phyloP scores from a whole-genome alignment of 2,113 vertebrate genomes.

The Epinephelus moara region DNA sequence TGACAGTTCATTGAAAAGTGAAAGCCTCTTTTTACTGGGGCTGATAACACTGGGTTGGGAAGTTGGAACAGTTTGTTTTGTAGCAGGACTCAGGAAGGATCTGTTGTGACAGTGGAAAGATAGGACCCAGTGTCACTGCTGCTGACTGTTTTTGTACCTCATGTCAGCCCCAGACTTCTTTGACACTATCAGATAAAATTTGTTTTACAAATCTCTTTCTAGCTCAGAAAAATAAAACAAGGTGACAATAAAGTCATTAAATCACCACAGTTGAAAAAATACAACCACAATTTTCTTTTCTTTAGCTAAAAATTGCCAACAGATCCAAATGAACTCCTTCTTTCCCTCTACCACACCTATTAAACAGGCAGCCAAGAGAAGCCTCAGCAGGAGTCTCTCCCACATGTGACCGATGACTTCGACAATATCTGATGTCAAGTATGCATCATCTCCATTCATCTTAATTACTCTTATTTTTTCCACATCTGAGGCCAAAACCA shows the following conservation, averaged over 20 bases:
- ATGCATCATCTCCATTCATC: slow-evolving; percentile 36
- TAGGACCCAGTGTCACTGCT: background rate
- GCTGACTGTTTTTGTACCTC: background rate
- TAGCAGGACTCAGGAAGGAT: background rate
- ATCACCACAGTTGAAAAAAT: background rate
- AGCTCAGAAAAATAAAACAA: background rate
- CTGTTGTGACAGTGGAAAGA: background rate
- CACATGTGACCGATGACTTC: slow-evolving; percentile 22
- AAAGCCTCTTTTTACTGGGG: slow-evolving; percentile 17
- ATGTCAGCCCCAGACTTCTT: background rate
- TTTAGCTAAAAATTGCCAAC: background rate
- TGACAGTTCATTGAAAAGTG: slow-evolving; percentile 28
- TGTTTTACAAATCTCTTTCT: background rate
- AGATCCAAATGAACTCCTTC: slow-evolving; percentile 19
- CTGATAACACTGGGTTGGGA: background rate
- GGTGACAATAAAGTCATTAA: background rate
- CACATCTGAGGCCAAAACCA: slow-evolving; percentile 53
- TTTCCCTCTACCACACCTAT: background rate
- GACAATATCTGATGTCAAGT: slow-evolving; percentile 44
- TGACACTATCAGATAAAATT: background rate
- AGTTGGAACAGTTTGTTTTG: background rate
- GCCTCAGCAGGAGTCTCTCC: slow-evolving; percentile 22
- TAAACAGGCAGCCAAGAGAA: slow-evolving; percentile 23
- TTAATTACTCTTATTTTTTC: slow-evolving; percentile 60
- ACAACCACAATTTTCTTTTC: background rate